Percentiles rank a stretch among this genome's conserved stretches.
Evolutionary conservation across 2,797 vertebrate genomes (phyloP).

Genomic region (Hozukius guyotensis): DNA sequence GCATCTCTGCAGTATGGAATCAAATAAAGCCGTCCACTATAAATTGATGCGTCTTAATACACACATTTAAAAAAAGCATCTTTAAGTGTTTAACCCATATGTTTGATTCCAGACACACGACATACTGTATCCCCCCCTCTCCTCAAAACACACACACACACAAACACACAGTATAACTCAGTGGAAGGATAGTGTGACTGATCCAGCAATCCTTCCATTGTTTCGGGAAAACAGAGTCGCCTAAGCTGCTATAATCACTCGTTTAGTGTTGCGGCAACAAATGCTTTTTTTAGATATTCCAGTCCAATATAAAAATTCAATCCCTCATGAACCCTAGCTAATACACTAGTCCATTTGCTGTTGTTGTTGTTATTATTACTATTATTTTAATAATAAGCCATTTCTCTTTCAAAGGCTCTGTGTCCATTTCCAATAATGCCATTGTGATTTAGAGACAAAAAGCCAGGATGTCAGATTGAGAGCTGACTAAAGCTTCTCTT

Average conservation of each 20-base stretch:
- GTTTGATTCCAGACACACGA: slow-evolving; percentile 32
- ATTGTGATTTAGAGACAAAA: slow-evolving; percentile 62
- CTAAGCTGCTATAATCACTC: slow-evolving; percentile 78
- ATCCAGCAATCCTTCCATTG: slow-evolving; percentile 77
- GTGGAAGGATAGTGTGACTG: slow-evolving; percentile 66
- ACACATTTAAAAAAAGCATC: slow-evolving; percentile 11
- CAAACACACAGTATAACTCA: slow-evolving; percentile 24
- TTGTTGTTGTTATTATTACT: slow-evolving; percentile 60
- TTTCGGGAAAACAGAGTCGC: slow-evolving; percentile 68
- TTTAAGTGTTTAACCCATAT: slow-evolving; percentile 38
- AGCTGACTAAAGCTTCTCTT: slow-evolving; percentile 65
- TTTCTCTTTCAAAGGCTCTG: slow-evolving; percentile 40
- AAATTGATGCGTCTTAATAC: slow-evolving; percentile 19
- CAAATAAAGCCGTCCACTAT: slow-evolving; percentile 23
- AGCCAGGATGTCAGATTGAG: slow-evolving; percentile 58
- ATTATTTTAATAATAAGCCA: slow-evolving; percentile 74
- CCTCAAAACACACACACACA: neutral
- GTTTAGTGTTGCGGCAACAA: slow-evolving; percentile 73
- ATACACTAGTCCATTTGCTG: slow-evolving; percentile 55
- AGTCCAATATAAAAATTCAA: slow-evolving; percentile 67
- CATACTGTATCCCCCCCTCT: neutral
- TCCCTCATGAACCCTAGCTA: slow-evolving; percentile 63
- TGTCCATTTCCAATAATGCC: slow-evolving; percentile 58
- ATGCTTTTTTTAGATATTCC: slow-evolving; percentile 62
- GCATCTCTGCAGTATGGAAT: neutral